phyloP scores from a whole-genome alignment of 1,140 invertebrate genomes.

The Zophobas morio region DNA sequence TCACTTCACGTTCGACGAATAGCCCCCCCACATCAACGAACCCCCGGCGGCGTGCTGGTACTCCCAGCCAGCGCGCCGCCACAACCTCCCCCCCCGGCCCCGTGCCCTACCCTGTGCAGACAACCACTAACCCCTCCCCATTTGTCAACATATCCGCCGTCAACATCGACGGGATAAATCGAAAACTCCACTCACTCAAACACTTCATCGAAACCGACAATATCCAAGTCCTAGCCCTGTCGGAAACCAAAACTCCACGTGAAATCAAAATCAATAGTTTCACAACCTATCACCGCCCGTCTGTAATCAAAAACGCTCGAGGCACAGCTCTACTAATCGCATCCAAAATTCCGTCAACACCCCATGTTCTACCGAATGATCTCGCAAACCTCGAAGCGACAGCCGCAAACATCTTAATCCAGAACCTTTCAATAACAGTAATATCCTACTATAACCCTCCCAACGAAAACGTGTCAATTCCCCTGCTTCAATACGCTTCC shows the following conservation, averaged over 20 bases:
- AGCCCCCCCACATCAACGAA: neutral
- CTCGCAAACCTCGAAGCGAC: neutral
- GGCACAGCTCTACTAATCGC: neutral
- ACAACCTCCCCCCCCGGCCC: too few species aligned
- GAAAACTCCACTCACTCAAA: neutral
- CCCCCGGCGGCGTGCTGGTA: neutral
- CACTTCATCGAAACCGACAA: neutral
- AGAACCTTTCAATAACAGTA: neutral
- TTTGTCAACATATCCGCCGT: neutral
- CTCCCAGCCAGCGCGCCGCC: too few species aligned
- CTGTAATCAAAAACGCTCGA: neutral
- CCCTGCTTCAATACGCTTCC: neutral
- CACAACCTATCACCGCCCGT: neutral
- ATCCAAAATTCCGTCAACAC: neutral
- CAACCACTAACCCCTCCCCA: too few species aligned
- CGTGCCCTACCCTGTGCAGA: too few species aligned
- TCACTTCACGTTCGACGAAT: slow-evolving; percentile 36
- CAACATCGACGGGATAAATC: neutral
- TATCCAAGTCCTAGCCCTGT: neutral
- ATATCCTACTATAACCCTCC: slow-evolving; percentile 27
- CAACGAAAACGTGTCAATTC: neutral
- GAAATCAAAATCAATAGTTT: neutral
- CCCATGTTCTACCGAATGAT: neutral
- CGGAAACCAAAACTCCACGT: neutral
- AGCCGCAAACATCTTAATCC: neutral